A percentile compares a stretch with the other conserved stretches of the same genome.
phyloP scores from a whole-genome alignment of 2,797 vertebrate genomes.

The Poeciliopsis paucimaculata region DNA sequence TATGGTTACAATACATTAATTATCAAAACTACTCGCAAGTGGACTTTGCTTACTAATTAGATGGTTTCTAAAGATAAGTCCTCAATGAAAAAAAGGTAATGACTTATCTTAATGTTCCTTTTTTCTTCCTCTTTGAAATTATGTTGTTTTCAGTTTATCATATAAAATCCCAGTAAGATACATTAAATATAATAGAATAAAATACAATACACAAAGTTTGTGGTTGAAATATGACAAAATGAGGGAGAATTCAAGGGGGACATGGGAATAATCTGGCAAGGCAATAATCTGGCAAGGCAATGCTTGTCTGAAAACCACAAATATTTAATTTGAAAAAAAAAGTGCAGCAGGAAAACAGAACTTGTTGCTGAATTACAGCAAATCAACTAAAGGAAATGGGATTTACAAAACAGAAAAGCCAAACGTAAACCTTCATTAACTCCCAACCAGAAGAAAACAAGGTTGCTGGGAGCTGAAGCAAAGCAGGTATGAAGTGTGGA shows the following conservation, averaged over 20 bases:
- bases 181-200: not conserved
- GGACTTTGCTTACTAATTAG: not conserved
- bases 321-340: not conserved
- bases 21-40: not conserved
- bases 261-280: not conserved
- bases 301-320: not conserved
- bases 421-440: not conserved
- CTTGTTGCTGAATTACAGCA: not conserved
- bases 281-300: not conserved
- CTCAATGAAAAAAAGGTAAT: not conserved
- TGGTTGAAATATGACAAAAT: not conserved
- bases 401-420: constrained; percentile 1
- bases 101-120: not conserved
- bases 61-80: not conserved
- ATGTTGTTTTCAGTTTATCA: not conserved
- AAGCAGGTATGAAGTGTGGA: not conserved
- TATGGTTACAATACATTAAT: not conserved
- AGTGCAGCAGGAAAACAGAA: not conserved
- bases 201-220: not conserved
- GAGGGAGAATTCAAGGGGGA: not conserved
- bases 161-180: not conserved
- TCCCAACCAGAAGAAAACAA: not conserved
- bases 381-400: not conserved
- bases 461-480: not conserved
- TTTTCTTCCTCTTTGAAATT: not conserved